Conservation (phyloP, 1,140 invertebrate species). For the Hermetia illucens region DNA sequence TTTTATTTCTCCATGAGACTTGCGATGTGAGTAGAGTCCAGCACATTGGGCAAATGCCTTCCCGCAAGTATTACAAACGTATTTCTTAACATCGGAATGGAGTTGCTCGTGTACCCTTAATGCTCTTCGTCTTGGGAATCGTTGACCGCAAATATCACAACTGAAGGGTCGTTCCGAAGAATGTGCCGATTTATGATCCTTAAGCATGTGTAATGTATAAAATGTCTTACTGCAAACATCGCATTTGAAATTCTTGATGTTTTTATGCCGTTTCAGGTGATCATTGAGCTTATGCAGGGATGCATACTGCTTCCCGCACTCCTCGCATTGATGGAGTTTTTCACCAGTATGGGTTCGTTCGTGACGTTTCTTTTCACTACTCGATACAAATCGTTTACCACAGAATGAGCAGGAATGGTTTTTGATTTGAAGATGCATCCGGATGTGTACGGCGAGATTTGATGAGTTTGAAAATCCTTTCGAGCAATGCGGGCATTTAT, state of each 20-base stretch:
- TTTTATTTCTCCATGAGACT: slow-evolving; percentile 31
- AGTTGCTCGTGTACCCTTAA: slow-evolving; percentile 22
- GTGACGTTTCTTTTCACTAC: slow-evolving; percentile 32
- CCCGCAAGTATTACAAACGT: slow-evolving; percentile 37
- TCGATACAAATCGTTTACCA: slow-evolving; percentile 50
- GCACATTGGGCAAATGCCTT: slow-evolving; percentile 41
- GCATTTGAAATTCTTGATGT: slow-evolving; percentile 3
- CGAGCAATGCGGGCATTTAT: slow-evolving; percentile 39
- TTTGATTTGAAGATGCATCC: slow-evolving; percentile 58
- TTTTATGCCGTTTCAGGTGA: slow-evolving; percentile 4
- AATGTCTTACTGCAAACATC: slow-evolving; percentile 4
- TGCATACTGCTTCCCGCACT: slow-evolving; percentile 32
- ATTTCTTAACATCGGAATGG: slow-evolving; percentile 37
- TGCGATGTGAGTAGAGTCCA: slow-evolving; percentile 37
- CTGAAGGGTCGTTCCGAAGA: slow-evolving; percentile 34
- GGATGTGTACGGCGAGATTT: slow-evolving; percentile 58
- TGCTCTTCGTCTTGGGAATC: slow-evolving; percentile 24
- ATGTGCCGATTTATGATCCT: slow-evolving; percentile 31
- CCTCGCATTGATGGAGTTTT: slow-evolving; percentile 32
- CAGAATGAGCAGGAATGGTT: slow-evolving; percentile 58
- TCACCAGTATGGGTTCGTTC: slow-evolving; percentile 32
- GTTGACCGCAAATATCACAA: slow-evolving; percentile 34
- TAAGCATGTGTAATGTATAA: slow-evolving; percentile 11
- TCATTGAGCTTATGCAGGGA: too few relatives aligned
- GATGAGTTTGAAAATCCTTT: slow-evolving; percentile 50